Evolutionary conservation across 2,113 vertebrate species (phyloP).

Genomic region (Plestiodon gilberti): DNA sequence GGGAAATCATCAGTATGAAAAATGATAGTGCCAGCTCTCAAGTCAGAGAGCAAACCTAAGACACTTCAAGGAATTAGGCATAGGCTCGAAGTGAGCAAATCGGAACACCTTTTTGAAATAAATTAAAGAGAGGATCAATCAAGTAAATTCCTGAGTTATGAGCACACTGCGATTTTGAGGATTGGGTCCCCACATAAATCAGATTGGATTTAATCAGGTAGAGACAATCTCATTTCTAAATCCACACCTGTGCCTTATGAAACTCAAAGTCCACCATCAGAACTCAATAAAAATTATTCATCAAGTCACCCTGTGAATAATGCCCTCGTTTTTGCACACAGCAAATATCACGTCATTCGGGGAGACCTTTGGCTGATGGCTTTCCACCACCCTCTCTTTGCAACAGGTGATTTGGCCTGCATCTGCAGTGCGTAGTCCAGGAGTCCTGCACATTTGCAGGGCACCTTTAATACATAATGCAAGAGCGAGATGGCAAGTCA

Average conservation of each 20-base stretch:
- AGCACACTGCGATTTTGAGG: background rate
- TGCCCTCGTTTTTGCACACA: background rate
- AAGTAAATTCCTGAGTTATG: background rate
- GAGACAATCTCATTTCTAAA: constrained; percentile 24
- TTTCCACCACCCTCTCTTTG: background rate
- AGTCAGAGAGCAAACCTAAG: constrained; percentile 1
- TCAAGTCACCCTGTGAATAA: background rate
- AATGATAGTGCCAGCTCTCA: background rate
- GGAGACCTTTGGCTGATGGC: background rate
- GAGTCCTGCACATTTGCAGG: background rate
- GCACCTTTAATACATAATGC: background rate
- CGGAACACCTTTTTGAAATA: constrained; percentile 16
- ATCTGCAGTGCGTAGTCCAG: background rate
- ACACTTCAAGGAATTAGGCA: constrained; percentile 1
- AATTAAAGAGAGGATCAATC: constrained; percentile 22
- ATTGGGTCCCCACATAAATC: constrained; percentile 16
- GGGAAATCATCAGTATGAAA: constrained; percentile 10
- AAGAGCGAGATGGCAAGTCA: background rate
- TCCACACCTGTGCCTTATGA: constrained; percentile 1
- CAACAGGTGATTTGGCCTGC: background rate
- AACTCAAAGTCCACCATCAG: background rate
- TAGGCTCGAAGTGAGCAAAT: constrained; percentile 16
- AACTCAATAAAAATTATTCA: constrained; percentile 24
- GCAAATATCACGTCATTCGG: background rate
- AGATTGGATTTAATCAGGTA: constrained; percentile 28